These are phyloP conservation scores for Notarius lentiginosus DNA, from an alignment of 2,113 vertebrate genomes.

Conservation along the genomic window DNA sequence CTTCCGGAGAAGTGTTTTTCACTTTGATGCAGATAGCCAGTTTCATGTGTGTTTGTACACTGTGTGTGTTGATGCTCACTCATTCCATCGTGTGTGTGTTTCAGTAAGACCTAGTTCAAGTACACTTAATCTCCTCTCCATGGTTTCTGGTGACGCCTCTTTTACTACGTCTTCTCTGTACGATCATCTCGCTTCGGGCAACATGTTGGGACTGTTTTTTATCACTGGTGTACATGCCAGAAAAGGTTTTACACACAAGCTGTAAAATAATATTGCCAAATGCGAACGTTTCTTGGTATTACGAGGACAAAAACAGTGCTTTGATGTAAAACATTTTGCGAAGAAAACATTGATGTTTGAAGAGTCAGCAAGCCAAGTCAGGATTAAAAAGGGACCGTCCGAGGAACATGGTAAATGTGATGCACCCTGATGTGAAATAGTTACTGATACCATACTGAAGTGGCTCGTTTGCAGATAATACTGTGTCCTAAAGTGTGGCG, in stretches of 20 bases:
- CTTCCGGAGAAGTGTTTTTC: background rate
- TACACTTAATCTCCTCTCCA: slow-evolving; percentile 51
- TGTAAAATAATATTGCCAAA: background rate
- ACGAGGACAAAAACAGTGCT: background rate
- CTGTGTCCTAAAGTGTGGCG: background rate
- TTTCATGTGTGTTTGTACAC: background rate
- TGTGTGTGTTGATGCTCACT: slow-evolving; percentile 19
- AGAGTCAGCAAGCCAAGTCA: background rate
- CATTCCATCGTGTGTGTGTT: slow-evolving; percentile 18
- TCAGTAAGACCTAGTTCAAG: slow-evolving; percentile 25
- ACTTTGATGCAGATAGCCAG: background rate
- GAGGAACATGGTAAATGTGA: background rate
- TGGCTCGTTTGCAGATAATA: background rate
- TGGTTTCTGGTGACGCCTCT: slow-evolving; percentile 51
- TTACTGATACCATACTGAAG: background rate
- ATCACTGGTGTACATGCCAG: background rate
- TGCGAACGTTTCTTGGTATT: background rate
- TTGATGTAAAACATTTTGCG: background rate
- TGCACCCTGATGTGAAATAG: background rate
- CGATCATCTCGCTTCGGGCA: background rate
- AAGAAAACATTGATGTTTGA: background rate
- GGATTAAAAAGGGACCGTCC: background rate
- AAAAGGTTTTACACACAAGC: background rate
- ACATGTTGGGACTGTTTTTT: background rate
- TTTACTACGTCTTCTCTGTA: slow-evolving; percentile 42